These are phyloP conservation scores for Mylabris sibirica DNA, from an alignment of 2,888 invertebrate species.

Conservation along the genomic window DNA sequence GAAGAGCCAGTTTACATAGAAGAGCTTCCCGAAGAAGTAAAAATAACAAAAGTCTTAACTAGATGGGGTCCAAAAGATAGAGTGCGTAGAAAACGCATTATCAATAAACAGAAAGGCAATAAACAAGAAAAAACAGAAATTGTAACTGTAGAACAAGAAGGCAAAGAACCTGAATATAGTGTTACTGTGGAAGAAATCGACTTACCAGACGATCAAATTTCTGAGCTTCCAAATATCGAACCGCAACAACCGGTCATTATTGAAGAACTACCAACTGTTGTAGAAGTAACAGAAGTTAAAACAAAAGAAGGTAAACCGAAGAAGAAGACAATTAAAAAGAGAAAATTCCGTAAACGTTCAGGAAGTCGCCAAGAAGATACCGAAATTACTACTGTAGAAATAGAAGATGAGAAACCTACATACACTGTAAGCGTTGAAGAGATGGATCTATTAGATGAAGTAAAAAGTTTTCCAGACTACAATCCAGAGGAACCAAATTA, in stretches of 20 bases:
- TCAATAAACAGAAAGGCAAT: conserved; percentile 59
- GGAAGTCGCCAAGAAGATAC: conserved; percentile 50
- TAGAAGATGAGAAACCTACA: conserved; percentile 50
- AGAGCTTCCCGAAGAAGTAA: conserved; percentile 59
- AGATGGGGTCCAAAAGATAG: conserved; percentile 41
- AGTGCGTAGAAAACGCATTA: conserved; percentile 58
- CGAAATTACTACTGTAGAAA: conserved; percentile 58
- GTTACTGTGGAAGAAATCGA: conserved; percentile 47
- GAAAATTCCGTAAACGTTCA: conserved; percentile 49
- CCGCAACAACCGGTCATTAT: conserved; percentile 44
- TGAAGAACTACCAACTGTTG: conserved; percentile 48
- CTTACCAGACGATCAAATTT: conserved; percentile 31
- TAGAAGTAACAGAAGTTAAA: conserved; percentile 36
- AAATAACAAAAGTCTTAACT: conserved; percentile 44
- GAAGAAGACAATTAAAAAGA: conserved; percentile 48
- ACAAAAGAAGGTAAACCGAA: conserved; percentile 36
- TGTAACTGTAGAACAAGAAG: conserved; percentile 60
- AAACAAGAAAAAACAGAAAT: conserved; percentile 62
- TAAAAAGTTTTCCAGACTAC: conserved; percentile 42
- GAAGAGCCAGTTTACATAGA: conserved; percentile 44
- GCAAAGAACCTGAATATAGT: conserved; percentile 57
- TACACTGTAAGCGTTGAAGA: conserved; percentile 47
- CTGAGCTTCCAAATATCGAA: conserved; percentile 29
- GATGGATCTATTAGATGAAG: conserved; percentile 52
- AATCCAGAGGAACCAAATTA: conserved; percentile 35